Percentiles rank a stretch among this genome's conserved stretches.
These are phyloP conservation scores for Choreutis nemorana DNA, from an alignment of 2,888 invertebrate genomes.

Conservation along the genomic window DNA sequence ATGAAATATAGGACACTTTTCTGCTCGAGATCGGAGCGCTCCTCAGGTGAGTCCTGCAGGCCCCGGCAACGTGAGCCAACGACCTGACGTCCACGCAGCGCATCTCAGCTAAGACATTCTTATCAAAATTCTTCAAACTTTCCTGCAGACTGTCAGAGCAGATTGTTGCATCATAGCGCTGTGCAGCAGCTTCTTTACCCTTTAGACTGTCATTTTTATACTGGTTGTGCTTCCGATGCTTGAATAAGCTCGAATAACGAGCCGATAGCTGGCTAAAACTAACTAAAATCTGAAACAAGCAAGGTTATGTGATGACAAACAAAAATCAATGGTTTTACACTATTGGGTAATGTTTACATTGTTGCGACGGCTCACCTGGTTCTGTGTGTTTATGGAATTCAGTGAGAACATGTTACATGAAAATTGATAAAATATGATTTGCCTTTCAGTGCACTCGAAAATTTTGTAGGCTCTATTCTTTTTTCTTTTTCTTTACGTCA, in stretches of 20 bases:
- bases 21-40: slow-evolving; percentile 23
- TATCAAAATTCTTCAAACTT: slow-evolving; percentile 46
- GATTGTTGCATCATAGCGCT: slow-evolving; percentile 32
- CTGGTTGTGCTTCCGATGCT: slow-evolving; percentile 42
- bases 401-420: slow-evolving; percentile 67
- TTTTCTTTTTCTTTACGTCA: no score
- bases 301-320: slow-evolving; percentile 48
- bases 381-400: slow-evolving; percentile 62
- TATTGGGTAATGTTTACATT: background rate
- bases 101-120: slow-evolving; percentile 47
- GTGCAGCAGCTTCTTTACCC: slow-evolving; percentile 27
- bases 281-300: slow-evolving; percentile 59
- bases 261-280: slow-evolving; percentile 58
- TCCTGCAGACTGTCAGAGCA: slow-evolving; percentile 50
- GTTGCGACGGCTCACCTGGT: slow-evolving; percentile 36
- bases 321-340: slow-evolving; percentile 9
- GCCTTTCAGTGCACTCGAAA: slow-evolving; percentile 58
- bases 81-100: slow-evolving; percentile 32
- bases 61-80: slow-evolving; percentile 22
- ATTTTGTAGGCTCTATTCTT: slow-evolving; percentile 64
- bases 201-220: slow-evolving; percentile 41
- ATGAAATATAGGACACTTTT: slow-evolving; percentile 44
- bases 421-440: slow-evolving; percentile 43
- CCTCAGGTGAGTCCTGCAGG: slow-evolving; percentile 17
- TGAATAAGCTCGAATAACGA: slow-evolving; percentile 50